phyloP scores from a whole-genome alignment of 2,888 invertebrate species.

The Tortrix viridana region DNA sequence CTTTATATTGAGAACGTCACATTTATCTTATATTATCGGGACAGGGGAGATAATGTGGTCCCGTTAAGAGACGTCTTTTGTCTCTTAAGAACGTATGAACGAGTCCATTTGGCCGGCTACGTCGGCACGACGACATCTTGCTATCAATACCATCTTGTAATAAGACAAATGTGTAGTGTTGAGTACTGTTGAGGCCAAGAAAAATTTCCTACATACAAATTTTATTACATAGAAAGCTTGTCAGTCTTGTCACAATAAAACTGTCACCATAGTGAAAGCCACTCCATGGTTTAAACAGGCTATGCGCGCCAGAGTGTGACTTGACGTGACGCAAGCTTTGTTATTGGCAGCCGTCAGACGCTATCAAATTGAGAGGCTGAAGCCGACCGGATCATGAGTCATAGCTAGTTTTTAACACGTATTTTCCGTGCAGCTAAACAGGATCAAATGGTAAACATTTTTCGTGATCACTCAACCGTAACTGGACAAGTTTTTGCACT shows the following conservation, averaged over 20 bases:
- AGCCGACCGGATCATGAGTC: conserved; percentile 39
- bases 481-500: conserved; percentile 5
- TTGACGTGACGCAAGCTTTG: conserved; percentile 30
- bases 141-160: too few species aligned
- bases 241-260: neutral
- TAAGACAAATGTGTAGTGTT: too few species aligned
- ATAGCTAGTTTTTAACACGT: conserved; percentile 30
- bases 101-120: too few species aligned
- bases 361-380: conserved; percentile 21
- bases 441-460: conserved; percentile 15
- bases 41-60: too few species aligned
- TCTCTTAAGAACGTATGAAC: too few species aligned
- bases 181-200: too few species aligned
- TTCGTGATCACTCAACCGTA: neutral
- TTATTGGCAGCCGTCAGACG: conserved; percentile 10
- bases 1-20: too few species aligned
- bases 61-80: too few species aligned
- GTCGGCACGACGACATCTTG: too few species aligned
- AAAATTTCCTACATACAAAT: too few species aligned
- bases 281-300: conserved; percentile 5
- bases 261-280: conserved; percentile 15
- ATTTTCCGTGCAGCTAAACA: conserved; percentile 26
- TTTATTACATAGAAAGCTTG: neutral
- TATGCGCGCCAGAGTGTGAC: conserved; percentile 32
- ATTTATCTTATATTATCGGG: too few species aligned